phyloP scores from a whole-genome alignment of 2,888 invertebrate genomes.

The Coleophora flavipennella region DNA sequence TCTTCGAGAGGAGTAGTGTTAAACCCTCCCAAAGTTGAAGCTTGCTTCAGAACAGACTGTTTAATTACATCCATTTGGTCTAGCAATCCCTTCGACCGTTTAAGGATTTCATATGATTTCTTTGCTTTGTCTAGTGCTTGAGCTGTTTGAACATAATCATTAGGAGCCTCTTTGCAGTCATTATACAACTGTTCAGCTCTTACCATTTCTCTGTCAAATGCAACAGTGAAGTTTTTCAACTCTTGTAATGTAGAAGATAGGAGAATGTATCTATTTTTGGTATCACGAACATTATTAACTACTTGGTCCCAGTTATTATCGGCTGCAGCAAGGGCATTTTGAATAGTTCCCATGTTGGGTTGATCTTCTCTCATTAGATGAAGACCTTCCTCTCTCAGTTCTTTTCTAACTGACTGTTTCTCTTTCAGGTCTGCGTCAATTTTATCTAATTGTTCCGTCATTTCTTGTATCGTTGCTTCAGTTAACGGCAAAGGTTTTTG shows the following conservation, averaged over 20 bases:
- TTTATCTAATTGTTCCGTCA: slow-evolving; percentile 65
- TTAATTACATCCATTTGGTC: slow-evolving; percentile 86
- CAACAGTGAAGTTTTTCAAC: slow-evolving; percentile 80
- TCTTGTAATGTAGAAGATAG: slow-evolving; percentile 82
- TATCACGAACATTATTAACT: slow-evolving; percentile 80
- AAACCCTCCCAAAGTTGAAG: slow-evolving; percentile 78
- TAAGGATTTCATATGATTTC: slow-evolving; percentile 81
- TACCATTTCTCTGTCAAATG: slow-evolving; percentile 78
- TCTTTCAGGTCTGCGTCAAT: slow-evolving; percentile 72
- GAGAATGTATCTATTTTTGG: slow-evolving; percentile 81
- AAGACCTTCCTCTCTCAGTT: slow-evolving; percentile 84
- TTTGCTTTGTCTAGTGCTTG: slow-evolving; percentile 82
- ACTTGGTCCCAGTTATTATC: slow-evolving; percentile 88
- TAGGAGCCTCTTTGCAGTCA: slow-evolving; percentile 77
- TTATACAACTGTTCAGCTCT: slow-evolving; percentile 78
- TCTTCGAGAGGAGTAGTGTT: slow-evolving; percentile 73
- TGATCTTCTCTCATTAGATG: slow-evolving; percentile 87
- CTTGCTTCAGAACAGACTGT: slow-evolving; percentile 78
- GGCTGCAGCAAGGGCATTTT: slow-evolving; percentile 82
- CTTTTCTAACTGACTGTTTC: slow-evolving; percentile 76
- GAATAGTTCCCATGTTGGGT: slow-evolving; percentile 83
- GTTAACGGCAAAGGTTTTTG: slow-evolving; percentile 59
- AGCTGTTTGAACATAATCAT: slow-evolving; percentile 81
- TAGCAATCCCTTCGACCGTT: slow-evolving; percentile 80
- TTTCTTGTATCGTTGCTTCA: slow-evolving; percentile 60